These are phyloP conservation scores for Temnothorax ravouxi DNA, from an alignment of 2,888 invertebrate genomes.

Conservation along the genomic window DNA sequence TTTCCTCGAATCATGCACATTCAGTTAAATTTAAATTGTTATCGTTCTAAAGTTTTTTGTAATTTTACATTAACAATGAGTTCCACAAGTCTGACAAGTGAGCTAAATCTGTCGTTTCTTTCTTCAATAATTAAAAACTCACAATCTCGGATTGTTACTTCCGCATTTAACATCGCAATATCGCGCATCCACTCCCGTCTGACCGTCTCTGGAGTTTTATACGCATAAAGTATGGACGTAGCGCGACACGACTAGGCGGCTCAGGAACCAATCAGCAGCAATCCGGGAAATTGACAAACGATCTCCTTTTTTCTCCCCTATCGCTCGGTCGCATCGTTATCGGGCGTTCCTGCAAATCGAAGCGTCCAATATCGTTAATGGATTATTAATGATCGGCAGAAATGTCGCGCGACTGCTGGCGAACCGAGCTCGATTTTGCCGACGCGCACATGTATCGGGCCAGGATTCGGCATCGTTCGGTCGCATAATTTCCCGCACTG, in stretches of 20 bases:
- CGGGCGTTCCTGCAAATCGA: slow-evolving; percentile 65
- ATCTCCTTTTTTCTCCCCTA: slow-evolving; percentile 68
- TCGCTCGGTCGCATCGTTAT: slow-evolving; percentile 56
- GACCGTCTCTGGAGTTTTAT: slow-evolving; percentile 45
- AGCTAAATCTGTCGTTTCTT: background rate
- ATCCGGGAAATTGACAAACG: slow-evolving; percentile 80
- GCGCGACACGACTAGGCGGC: slow-evolving; percentile 61
- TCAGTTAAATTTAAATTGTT: slow-evolving; percentile 23
- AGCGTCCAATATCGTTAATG: slow-evolving; percentile 73
- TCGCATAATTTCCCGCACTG: slow-evolving; percentile 63
- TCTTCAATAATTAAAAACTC: slow-evolving; percentile 12
- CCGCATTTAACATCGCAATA: slow-evolving; percentile 23
- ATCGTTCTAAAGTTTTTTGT: background rate
- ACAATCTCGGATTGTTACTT: slow-evolving; percentile 38
- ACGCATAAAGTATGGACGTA: slow-evolving; percentile 58
- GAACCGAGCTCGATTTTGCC: slow-evolving; percentile 32
- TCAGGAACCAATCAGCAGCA: slow-evolving; percentile 76
- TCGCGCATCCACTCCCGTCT: background rate
- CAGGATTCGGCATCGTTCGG: slow-evolving; percentile 39
- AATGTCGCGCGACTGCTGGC: slow-evolving; percentile 34
- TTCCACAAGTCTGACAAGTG: background rate
- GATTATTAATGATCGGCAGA: slow-evolving; percentile 79
- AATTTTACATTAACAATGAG: slow-evolving; percentile 22
- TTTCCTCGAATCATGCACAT: background rate
- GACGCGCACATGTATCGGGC: slow-evolving; percentile 27